These are phyloP conservation scores for Subacronicta megacephala DNA, from an alignment of 2,888 invertebrate species.

Conservation along the genomic window DNA sequence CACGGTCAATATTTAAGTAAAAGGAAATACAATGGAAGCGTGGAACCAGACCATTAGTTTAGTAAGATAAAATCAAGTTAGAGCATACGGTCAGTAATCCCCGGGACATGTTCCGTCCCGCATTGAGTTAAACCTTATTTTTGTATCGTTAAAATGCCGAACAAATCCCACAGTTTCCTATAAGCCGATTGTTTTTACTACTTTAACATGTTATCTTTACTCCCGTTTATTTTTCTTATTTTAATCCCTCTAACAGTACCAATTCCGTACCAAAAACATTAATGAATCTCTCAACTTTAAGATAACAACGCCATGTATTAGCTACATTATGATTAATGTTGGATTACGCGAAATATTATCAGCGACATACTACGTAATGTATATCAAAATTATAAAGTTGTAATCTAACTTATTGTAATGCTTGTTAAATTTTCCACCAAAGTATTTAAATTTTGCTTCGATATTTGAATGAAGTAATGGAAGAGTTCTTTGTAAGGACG, in stretches of 20 bases:
- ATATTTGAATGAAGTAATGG: slow-evolving; percentile 22
- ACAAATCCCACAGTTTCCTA: slow-evolving; percentile 20
- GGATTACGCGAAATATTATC: neutral
- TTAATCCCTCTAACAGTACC: slow-evolving; percentile 26
- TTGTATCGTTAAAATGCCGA: slow-evolving; percentile 6
- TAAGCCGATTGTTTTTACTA: slow-evolving; percentile 40
- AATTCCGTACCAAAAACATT: neutral
- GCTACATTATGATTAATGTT: slow-evolving; percentile 3
- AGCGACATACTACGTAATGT: neutral
- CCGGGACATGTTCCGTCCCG: neutral
- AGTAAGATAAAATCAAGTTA: slow-evolving; percentile 3
- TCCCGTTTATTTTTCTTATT: slow-evolving; percentile 23
- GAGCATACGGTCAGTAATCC: neutral
- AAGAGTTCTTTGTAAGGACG: slow-evolving; percentile 20
- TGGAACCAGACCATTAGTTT: neutral
- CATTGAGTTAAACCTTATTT: slow-evolving; percentile 7
- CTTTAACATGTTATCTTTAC: slow-evolving; percentile 35
- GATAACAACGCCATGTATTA: neutral
- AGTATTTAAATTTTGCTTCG: slow-evolving; percentile 18
- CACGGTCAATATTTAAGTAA: no score
- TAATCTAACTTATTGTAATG: no score
- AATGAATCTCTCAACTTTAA: neutral
- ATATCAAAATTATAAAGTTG: neutral
- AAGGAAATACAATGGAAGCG: neutral
- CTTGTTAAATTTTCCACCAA: slow-evolving; percentile 8